phyloP scores from a whole-genome alignment of 2,888 invertebrate genomes.

The Diarsia brunnea region DNA sequence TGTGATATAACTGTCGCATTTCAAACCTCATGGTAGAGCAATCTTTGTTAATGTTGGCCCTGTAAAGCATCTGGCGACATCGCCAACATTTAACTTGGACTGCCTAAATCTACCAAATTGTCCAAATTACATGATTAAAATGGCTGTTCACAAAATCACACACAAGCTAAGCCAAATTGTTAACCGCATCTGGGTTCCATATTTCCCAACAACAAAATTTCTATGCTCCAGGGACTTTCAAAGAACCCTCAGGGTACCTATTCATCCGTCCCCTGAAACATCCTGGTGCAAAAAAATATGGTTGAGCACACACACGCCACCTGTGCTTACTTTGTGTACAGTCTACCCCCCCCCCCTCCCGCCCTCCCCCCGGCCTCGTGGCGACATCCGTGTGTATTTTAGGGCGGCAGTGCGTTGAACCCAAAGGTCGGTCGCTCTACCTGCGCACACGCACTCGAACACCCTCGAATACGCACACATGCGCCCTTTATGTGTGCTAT shows the following conservation, averaged over 20 bases:
- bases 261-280: background rate
- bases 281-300: slow-evolving; percentile 29
- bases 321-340: slow-evolving; percentile 52
- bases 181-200: background rate
- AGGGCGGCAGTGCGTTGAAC: slow-evolving; percentile 75
- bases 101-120: background rate
- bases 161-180: background rate
- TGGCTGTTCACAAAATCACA: slow-evolving; percentile 1
- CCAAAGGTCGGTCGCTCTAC: slow-evolving; percentile 77
- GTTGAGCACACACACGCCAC: slow-evolving; percentile 26
- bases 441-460: slow-evolving; percentile 65
- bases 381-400: slow-evolving; percentile 69
- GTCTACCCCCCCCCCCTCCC: slow-evolving; percentile 4
- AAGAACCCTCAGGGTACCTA: background rate
- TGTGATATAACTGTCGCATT: background rate
- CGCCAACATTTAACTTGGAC: background rate
- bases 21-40: background rate
- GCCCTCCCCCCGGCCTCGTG: slow-evolving; percentile 20
- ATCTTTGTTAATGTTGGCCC: background rate
- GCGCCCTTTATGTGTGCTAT: slow-evolving; percentile 32
- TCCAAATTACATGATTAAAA: background rate
- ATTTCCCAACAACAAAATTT: background rate
- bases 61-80: background rate
- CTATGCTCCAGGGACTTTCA: background rate
- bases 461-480: slow-evolving; percentile 39